These are phyloP conservation scores for Telenomus remus DNA, from an alignment of 1,140 invertebrate species.

Conservation along the genomic window DNA sequence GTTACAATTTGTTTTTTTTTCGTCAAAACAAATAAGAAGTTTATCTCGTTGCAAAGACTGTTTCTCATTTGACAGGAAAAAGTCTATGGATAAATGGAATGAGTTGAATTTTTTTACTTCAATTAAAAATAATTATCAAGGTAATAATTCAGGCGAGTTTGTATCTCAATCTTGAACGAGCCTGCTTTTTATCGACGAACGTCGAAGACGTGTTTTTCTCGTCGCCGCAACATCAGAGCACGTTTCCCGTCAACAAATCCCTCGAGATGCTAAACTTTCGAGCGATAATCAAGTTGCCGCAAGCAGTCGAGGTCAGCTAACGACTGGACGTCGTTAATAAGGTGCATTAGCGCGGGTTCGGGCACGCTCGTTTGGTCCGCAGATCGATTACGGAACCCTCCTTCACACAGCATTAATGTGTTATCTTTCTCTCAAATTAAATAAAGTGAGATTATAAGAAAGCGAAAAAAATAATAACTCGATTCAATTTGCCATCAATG, in stretches of 20 bases:
- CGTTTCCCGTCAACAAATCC: constrained; percentile 37
- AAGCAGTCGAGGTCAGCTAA: constrained; percentile 33
- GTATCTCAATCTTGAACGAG: not conserved
- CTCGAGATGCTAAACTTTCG: constrained; percentile 41
- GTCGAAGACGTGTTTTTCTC: constrained; percentile 1
- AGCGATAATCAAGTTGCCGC: constrained; percentile 45
- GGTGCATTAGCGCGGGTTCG: constrained; percentile 34
- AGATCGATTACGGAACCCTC: constrained; percentile 26
- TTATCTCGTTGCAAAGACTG: no score
- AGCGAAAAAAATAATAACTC: no score
- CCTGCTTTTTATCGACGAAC: not conserved
- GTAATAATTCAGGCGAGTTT: no score
- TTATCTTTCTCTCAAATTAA: not conserved
- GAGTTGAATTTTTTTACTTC: no score
- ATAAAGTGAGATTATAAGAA: not conserved
- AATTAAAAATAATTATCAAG: no score
- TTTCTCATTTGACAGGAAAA: no score
- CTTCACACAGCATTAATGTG: not conserved
- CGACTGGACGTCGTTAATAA: constrained; percentile 50
- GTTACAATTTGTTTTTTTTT: no score
- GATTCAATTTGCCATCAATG: not conserved
- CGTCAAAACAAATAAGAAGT: no score
- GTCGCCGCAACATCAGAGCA: constrained; percentile 7
- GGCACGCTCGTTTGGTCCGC: constrained; percentile 10
- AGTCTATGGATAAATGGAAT: no score